These are phyloP conservation scores for Palythoa heliodiscus DNA, from an alignment of 92 coral and sea anemone genomes.

Conservation along the genomic window DNA sequence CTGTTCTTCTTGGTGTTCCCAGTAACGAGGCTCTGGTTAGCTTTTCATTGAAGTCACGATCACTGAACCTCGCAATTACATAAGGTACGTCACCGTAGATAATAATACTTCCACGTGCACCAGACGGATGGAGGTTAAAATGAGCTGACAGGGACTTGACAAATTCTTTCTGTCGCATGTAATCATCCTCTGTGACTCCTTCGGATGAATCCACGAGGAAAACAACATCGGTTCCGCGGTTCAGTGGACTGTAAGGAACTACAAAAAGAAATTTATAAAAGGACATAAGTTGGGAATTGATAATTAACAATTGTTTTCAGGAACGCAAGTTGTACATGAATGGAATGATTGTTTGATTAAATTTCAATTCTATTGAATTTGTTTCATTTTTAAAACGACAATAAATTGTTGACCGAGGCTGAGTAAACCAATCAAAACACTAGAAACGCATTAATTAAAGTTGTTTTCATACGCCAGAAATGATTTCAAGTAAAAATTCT, in stretches of 20 bases:
- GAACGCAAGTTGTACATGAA: too few relatives aligned
- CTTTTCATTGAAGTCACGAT: too few relatives aligned
- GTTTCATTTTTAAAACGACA: too few relatives aligned
- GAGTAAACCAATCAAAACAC: too few relatives aligned
- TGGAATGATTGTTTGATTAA: too few relatives aligned
- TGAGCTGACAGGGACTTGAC: constrained; percentile 58
- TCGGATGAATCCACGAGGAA: constrained; percentile 78
- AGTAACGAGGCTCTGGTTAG: too few relatives aligned
- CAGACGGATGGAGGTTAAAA: constrained; percentile 5
- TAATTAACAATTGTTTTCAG: neutral
- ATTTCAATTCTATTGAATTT: too few relatives aligned
- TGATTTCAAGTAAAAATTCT: too few relatives aligned
- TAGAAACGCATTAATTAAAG: too few relatives aligned
- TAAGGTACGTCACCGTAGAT: constrained; percentile 56
- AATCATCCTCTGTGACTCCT: constrained; percentile 51
- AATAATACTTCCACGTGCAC: constrained; percentile 59
- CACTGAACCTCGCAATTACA: neutral
- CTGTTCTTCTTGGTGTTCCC: too few relatives aligned
- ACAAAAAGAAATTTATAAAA: neutral
- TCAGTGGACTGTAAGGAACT: constrained; percentile 27
- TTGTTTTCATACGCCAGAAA: too few relatives aligned
- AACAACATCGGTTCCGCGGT: constrained; percentile 52
- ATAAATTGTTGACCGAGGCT: too few relatives aligned
- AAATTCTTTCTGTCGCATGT: constrained; percentile 56
- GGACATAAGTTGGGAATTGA: neutral